Conservation (phyloP, 2,888 invertebrate genomes). For the Podabrus alpinus region DNA sequence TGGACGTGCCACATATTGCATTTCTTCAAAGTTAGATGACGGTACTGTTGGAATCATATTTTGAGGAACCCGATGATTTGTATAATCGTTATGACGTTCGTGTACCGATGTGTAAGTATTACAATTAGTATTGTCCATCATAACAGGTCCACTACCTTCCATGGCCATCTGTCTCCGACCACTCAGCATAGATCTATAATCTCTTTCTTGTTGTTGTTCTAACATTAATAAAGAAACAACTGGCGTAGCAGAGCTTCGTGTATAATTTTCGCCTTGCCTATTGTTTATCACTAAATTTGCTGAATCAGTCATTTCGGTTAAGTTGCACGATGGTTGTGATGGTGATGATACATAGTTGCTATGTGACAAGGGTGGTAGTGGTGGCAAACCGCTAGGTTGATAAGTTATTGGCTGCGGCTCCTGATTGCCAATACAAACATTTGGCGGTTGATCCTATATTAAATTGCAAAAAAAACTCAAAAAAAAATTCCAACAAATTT, state of each 20-base stretch:
- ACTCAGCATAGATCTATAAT: conserved; percentile 52
- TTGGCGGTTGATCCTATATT: neutral
- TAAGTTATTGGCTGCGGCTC: neutral
- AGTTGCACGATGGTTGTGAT: neutral
- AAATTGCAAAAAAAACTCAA: neutral
- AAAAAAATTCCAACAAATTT: no score
- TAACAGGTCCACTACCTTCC: neutral
- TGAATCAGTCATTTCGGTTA: neutral
- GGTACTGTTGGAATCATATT: conserved; percentile 29
- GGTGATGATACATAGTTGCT: neutral
- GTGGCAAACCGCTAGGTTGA: neutral
- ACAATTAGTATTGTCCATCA: neutral
- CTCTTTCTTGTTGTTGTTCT: conserved; percentile 53
- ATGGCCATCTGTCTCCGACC: conserved; percentile 40
- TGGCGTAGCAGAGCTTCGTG: conserved; percentile 49
- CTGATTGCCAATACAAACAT: neutral
- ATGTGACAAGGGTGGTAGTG: neutral
- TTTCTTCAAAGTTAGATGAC: conserved; percentile 22
- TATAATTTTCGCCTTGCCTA: conserved; percentile 15
- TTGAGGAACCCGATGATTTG: conserved; percentile 6
- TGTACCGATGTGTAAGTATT: conserved; percentile 9
- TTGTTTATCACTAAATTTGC: neutral
- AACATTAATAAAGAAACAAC: conserved; percentile 52
- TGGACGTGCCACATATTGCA: neutral
- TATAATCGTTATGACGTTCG: conserved; percentile 30